Base-by-base conservation (phyloP, 2,797 vertebrate genomes). In the Phaenicophaeus curvirostris region DNA sequence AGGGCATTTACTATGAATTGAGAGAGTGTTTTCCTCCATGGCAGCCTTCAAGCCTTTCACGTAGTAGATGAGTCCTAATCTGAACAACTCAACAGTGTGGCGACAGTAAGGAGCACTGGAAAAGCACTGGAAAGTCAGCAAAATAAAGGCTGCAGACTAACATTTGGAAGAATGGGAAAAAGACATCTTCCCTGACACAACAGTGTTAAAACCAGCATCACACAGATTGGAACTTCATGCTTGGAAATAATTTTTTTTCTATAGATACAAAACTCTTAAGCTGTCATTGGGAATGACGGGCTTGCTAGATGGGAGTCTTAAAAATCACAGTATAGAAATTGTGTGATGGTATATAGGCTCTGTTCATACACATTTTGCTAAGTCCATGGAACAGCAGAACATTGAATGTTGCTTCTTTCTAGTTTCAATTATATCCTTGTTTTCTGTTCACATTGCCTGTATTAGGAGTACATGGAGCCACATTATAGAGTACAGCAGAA, bases 1-100 rank as follows among this genome's bases (percentile, higher is more conserved):
- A 78, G 85, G 87, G 94, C 92, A 95, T 94, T 96, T 95, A 78
- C 90, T 93, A 92, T 96, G 94, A 96, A 97, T 93, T 93, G 87
- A 7, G 7, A 54, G 72, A 92, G 75, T 96, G 93, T 96, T 96
- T 96, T 82, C 72, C 68, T 85, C 37, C 4, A 12, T 67, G 85
- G 55, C 78, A 84, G 69, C 71, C 94, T 74, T 75, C 35, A 82
- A 73, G 61, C 17, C 37, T 48, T 71, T 92, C 54, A 46, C 4
- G 0, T 87, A 81, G 86, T 72, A 81, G 37, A 31, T 21, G 61
- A 80, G 41, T 61, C 73, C 33, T 33, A 35, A 4, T 59, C 46
- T 85, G 48, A 85, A 61, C 3, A 51, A 37, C 41, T 83, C 42
- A 58, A 41, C 15, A 37, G n/a, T 37, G n/a, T 5, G 5, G 27